Conservation (phyloP, 2,888 invertebrate genomes). For the Plebejus anna region DNA sequence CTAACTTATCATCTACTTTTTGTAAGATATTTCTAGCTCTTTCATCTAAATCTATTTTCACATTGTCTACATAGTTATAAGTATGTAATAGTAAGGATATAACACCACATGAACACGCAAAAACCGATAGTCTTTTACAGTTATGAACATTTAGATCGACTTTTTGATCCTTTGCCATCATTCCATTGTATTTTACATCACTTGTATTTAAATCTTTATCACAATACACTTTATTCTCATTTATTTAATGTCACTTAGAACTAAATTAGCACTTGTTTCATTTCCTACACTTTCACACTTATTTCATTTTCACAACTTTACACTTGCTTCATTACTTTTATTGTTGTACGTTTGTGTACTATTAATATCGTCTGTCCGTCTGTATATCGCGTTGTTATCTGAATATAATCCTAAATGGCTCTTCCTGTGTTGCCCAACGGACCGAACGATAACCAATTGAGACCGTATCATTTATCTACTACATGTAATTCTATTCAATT, state of each 20-base stretch:
- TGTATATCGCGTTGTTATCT: constrained; percentile 47
- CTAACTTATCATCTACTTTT: constrained; percentile 56
- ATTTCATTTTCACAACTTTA: neutral
- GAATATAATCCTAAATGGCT: constrained; percentile 63
- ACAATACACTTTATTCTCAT: neutral
- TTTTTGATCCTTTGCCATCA: constrained; percentile 35
- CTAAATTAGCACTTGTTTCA: neutral
- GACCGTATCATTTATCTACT: constrained; percentile 36
- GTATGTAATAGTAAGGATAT: constrained; percentile 62
- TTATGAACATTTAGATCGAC: constrained; percentile 42
- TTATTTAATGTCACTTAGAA: neutral
- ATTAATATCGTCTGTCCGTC: constrained; percentile 31
- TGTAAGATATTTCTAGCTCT: constrained; percentile 45
- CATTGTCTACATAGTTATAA: constrained; percentile 52
- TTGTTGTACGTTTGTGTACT: constrained; percentile 4
- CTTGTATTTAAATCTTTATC: neutral
- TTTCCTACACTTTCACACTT: neutral
- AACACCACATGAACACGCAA: constrained; percentile 62
- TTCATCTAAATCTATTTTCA: constrained; percentile 40
- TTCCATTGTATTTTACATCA: constrained; percentile 30
- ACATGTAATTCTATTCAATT: constrained; percentile 16
- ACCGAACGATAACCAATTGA: constrained; percentile 66
- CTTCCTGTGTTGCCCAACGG: constrained; percentile 72
- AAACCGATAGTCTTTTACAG: constrained; percentile 57
- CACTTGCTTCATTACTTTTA: neutral